Percentiles rank a stretch among this genome's conserved stretches.
Evolutionary conservation across 2,888 invertebrate genomes (phyloP).

Genomic region (Polydrusus cervinus): DNA sequence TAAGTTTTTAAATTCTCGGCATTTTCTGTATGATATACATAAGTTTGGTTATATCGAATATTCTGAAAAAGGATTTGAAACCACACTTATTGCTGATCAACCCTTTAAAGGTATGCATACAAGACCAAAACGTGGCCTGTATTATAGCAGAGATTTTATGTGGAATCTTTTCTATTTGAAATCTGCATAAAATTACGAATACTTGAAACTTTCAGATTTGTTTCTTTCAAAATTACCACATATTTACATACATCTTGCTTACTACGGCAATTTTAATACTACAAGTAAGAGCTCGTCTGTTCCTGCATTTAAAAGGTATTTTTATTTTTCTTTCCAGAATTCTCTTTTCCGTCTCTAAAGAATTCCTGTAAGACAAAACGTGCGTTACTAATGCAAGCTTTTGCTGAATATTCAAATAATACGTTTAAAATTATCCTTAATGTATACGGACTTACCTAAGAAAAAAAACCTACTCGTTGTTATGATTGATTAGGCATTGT

Average conservation of each 20-base stretch:
- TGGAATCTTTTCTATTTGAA: not conserved
- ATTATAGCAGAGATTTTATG: not conserved
- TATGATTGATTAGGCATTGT: conserved; percentile 4
- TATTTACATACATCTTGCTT: conserved; percentile 31
- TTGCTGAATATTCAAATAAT: conserved; percentile 27
- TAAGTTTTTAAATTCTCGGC: no score
- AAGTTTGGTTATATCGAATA: no score
- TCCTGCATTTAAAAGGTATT: conserved; percentile 24
- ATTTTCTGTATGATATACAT: no score
- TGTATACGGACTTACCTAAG: not conserved
- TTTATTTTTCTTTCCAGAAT: conserved; percentile 21
- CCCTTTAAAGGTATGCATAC: no score
- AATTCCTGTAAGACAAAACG: conserved; percentile 14
- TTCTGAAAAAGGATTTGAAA: no score
- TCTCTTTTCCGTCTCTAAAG: not conserved
- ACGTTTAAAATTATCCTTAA: not conserved
- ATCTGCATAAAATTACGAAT: conserved; percentile 25
- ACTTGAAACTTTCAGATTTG: conserved; percentile 26
- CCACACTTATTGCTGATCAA: no score
- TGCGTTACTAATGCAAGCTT: conserved; percentile 16
- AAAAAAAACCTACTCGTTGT: not conserved
- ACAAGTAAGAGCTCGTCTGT: conserved; percentile 14
- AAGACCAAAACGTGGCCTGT: no score
- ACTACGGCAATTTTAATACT: conserved; percentile 24
- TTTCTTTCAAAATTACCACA: conserved; percentile 19